Evolutionary conservation across 2,888 invertebrate species (phyloP).

Genomic region (Amaurobius ferox): DNA sequence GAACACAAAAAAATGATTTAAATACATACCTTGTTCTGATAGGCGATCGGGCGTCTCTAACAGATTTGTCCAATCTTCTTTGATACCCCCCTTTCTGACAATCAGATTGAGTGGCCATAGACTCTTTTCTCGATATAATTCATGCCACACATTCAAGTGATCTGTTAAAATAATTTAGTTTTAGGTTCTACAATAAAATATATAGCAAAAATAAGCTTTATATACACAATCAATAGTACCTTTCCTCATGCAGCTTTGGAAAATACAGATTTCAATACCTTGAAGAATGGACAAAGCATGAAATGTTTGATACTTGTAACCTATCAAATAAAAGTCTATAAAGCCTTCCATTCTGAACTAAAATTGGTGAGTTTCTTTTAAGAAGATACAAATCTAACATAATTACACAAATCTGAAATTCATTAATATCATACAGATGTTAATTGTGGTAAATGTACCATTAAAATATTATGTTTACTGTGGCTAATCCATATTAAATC

Average conservation of each 20-base stretch:
- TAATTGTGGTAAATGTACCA: too few species aligned
- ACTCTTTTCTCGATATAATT: constrained; percentile 74
- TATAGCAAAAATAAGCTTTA: neutral
- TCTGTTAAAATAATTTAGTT: constrained; percentile 16
- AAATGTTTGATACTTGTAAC: too few species aligned
- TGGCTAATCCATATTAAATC: too few species aligned
- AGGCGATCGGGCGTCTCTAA: constrained; percentile 66
- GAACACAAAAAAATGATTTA: neutral
- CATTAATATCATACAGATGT: too few species aligned
- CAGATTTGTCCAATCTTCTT: constrained; percentile 67
- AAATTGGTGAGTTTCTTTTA: too few species aligned
- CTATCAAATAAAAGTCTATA: too few species aligned
- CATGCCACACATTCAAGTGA: constrained; percentile 72
- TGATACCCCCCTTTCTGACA: constrained; percentile 76
- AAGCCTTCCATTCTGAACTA: too few species aligned
- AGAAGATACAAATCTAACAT: too few species aligned
- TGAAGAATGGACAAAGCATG: too few species aligned
- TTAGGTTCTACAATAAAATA: neutral
- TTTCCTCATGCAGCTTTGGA: constrained; percentile 11
- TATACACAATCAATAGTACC: neutral
- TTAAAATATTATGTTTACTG: too few species aligned
- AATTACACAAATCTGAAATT: too few species aligned
- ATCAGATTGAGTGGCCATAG: constrained; percentile 78
- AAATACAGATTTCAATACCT: too few species aligned
- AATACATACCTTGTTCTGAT: constrained; percentile 67